Evolutionary conservation across 2,888 invertebrate genomes (phyloP), one percentile per base, ranked within the genome.

Genomic region (Phyto melanocephala): DNA sequence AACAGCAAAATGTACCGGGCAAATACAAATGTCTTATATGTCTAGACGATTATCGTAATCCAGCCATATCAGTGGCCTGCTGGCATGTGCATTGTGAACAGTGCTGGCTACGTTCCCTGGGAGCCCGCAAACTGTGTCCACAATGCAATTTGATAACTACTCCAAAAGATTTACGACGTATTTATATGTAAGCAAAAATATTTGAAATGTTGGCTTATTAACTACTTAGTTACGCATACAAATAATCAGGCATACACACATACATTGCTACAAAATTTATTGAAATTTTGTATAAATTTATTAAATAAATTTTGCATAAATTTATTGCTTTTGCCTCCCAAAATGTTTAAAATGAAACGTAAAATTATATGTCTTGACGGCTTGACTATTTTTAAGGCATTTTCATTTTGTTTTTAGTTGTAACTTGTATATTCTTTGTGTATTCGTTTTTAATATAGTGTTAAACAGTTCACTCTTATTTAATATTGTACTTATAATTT

Each of bases 41-140:
- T 89, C 94, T 97, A 92, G 97, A 96, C 68, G 93, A 94, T 35
- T 97, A 97, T 90, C 93, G 93, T 72, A 96, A 96, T 47, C 97
- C 98, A 0, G 95, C 97, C 6, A 97, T 97, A 68, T 98, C 98
- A 0, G 95, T 98, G 80, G 97, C 97, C 88, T 98, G 98, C 91
- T 98, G 98, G 98, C 98, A 98, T 91, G 98, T 98, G 0, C 96
- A 98, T 90, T 98, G 98, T 88, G 97, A 98, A 92, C 93, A 93
- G 35, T 95, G 95, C 86, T 95, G 95, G 95, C 90, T 95, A 0
- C 94, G 94, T 72, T 94, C 95, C 1, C 83, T 89, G 15, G 95
- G 96, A 45, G 95, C 96, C 1, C 97, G 98, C 92, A 98, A 98
- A 89, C 94, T 98, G 8, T 98, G 98, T 89, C 98, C 98, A 0